These are phyloP conservation scores for Cyprinodon brontotheroides DNA, from an alignment of 2,113 vertebrate genomes.

Conservation along the genomic window DNA sequence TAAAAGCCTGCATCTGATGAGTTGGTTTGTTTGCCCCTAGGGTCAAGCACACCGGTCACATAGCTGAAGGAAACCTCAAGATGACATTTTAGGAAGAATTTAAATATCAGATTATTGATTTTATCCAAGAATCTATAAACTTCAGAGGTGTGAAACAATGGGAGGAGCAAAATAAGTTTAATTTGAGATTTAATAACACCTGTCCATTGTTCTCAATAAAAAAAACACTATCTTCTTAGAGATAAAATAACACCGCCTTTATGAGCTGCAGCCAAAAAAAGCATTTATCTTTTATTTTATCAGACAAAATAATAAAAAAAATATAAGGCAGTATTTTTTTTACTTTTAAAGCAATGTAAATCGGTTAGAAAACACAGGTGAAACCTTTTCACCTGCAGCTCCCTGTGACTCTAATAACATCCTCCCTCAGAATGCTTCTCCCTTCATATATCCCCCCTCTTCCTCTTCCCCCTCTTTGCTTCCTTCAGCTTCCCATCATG, in stretches of 20 bases:
- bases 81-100: conserved; percentile 5
- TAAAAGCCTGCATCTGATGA: conserved; percentile 65
- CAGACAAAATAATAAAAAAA: neutral
- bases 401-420: conserved; percentile 89
- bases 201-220: conserved; percentile 27
- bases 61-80: conserved; percentile 22
- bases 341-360: conserved; percentile 31
- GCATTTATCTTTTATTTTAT: neutral
- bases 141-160: neutral
- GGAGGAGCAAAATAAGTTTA: conserved; percentile 30
- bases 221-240: conserved; percentile 31
- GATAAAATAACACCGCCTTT: conserved; percentile 18
- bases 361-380: conserved; percentile 55
- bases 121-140: neutral
- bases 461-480: conserved; percentile 41
- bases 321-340: neutral
- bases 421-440: conserved; percentile 64
- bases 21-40: conserved; percentile 61
- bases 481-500: conserved; percentile 53
- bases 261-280: conserved; percentile 33
- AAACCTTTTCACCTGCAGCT: conserved; percentile 93
- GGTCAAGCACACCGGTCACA: conserved; percentile 61
- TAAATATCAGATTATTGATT: neutral
- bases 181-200: conserved; percentile 34
- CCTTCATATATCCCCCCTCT: conserved; percentile 27